Percentiles rank a stretch among this genome's conserved stretches.
Conservation (phyloP, 2,113 vertebrate species). For the Percopsis transmontana region DNA sequence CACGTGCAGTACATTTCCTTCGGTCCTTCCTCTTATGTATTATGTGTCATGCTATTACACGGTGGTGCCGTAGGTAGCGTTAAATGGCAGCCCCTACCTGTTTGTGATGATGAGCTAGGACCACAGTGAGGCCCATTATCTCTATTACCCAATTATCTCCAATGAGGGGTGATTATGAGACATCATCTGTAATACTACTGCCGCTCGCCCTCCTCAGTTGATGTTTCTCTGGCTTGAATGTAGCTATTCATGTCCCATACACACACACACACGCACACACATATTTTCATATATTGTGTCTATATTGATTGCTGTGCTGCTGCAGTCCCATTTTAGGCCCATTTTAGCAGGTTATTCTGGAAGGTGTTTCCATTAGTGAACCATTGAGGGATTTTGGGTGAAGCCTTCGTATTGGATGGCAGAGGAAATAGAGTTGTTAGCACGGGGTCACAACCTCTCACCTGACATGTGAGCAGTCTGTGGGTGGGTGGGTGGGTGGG, state of each 20-base stretch:
- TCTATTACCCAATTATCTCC: constrained; percentile 72
- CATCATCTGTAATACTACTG: constrained; percentile 35
- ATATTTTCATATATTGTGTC: background rate
- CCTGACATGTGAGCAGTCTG: constrained; percentile 57
- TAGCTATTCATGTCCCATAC: constrained; percentile 51
- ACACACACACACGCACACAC: background rate
- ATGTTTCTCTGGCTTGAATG: constrained; percentile 38
- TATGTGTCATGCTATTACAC: constrained; percentile 8
- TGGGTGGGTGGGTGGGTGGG: constrained; percentile 19
- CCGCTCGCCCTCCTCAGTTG: constrained; percentile 16
- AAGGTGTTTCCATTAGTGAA: constrained; percentile 41
- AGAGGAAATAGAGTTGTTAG: constrained; percentile 60
- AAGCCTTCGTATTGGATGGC: constrained; percentile 34
- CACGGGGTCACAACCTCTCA: constrained; percentile 53
- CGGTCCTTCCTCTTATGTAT: constrained; percentile 31
- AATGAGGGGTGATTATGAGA: constrained; percentile 67
- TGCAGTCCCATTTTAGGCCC: constrained; percentile 8
- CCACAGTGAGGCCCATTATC: constrained; percentile 58
- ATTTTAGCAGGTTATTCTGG: constrained; percentile 38
- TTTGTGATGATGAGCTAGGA: constrained; percentile 47
- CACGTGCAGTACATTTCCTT: constrained; percentile 37
- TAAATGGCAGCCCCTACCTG: constrained; percentile 45
- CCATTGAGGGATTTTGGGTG: constrained; percentile 28
- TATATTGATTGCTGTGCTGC: background rate
- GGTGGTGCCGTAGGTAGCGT: constrained; percentile 19